phyloP scores from a whole-genome alignment of 2,888 invertebrate genomes.

The Melieria picta region DNA sequence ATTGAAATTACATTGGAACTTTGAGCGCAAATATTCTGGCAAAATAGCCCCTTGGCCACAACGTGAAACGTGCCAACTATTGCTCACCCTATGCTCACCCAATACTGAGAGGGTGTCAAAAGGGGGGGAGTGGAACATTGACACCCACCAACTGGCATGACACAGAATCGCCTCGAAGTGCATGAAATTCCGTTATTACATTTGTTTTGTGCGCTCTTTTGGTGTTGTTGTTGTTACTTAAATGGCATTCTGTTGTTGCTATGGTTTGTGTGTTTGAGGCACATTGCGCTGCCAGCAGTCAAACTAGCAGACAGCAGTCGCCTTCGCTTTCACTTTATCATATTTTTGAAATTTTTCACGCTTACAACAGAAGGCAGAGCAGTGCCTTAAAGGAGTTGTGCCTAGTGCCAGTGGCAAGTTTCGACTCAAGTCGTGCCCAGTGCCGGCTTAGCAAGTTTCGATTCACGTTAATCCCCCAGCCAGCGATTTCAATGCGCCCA shows the following conservation, averaged over 20 bases:
- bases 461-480: background rate
- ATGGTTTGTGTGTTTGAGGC: background rate
- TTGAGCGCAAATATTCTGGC: no score
- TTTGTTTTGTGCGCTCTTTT: background rate
- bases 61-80: no score
- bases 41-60: no score
- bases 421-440: background rate
- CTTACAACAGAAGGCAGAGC: no score
- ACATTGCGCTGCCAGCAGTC: background rate
- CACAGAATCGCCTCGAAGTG: background rate
- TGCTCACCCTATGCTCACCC: no score
- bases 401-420: background rate
- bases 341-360: background rate
- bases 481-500: background rate
- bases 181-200: background rate
- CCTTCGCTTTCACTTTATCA: slow-evolving; percentile 1
- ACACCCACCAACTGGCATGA: background rate
- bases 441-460: background rate
- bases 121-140: no score
- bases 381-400: no score
- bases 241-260: background rate
- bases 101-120: no score
- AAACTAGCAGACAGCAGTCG: background rate
- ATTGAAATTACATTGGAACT: no score
- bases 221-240: no score